Base-by-base conservation (phyloP, 2,797 vertebrate genomes). In the Sebastolobus alascanus region DNA sequence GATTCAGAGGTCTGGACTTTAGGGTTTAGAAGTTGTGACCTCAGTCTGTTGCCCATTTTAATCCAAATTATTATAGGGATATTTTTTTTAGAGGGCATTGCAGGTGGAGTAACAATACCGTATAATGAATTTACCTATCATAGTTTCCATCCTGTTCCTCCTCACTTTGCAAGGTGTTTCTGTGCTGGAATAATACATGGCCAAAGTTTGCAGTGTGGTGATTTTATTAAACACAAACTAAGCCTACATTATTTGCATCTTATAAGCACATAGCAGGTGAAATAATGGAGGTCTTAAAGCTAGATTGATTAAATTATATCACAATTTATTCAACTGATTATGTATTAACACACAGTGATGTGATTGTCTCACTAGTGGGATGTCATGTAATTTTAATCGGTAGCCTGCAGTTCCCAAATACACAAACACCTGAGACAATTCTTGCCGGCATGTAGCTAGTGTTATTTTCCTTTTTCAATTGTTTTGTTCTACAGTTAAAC, bases 1-100 rank as follows among this genome's bases (percentile, higher is more conserved):
- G 61, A 88, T 73, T 82, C 25, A 77, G 31, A 74, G 50, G 56
- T 80, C 60, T 76, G 38, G 25, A 76, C 27, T 58, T 73, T 5
- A 35, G 16, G 2, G 74, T 43, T 46, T 14, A 46, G 40, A 76
- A 8, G 18, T 25, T 77, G 29, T 46, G 40, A 52, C 25, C 13
- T 73, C 43, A 8, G 46, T 56, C 8, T 1, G 2, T 2, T 8
- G 43, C n/a, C 16, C 6, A 38, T 50, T 75, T 20, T 38, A 27
- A 55, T 16, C 6, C 1, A 40, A 56, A 59, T 66, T 35, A 29
- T 25, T 0, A 20, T 6, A 1, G 37, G 3, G 14, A 64, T 64
- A 55, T 72, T 20, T 31, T 68, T 68, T 12, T n/a, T 43, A 5
- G 20, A 35, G 4, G 6, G 18, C 59, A 60, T 20, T 71, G 60